Conservation (phyloP, 2,888 invertebrate genomes). For the Hipparchia semele region DNA sequence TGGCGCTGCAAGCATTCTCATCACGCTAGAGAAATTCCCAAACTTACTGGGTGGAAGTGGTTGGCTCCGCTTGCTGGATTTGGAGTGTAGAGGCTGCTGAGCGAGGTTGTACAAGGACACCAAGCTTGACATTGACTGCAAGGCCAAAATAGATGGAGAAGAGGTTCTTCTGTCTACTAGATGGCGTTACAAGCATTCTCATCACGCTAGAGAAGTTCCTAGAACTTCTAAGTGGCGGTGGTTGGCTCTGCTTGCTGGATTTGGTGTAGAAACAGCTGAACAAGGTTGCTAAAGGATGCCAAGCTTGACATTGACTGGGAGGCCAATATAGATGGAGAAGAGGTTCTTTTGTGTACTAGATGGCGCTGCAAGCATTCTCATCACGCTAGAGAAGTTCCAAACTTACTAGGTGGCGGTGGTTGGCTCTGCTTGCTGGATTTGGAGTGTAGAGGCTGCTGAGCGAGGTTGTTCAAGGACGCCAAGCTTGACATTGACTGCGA, state of each 20-base stretch:
- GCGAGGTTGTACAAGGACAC: slow-evolving; percentile 62
- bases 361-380: background rate
- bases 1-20: background rate
- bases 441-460: slow-evolving; percentile 65
- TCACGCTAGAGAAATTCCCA: background rate
- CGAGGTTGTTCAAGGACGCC: slow-evolving; percentile 74
- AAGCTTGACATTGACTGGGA: too few species aligned
- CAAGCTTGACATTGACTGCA: too few species aligned
- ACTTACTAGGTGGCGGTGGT: slow-evolving; percentile 56
- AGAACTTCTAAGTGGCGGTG: slow-evolving; percentile 56
- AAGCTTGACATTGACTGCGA: slow-evolving; percentile 70
- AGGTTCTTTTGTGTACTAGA: background rate
- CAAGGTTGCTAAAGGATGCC: slow-evolving; percentile 36
- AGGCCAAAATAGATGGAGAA: slow-evolving; percentile 67
- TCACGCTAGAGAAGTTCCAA: background rate
- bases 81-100: slow-evolving; percentile 64
- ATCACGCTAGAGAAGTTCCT: background rate
- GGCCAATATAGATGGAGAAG: background rate
- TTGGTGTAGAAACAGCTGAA: slow-evolving; percentile 66
- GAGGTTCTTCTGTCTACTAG: slow-evolving; percentile 57
- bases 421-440: slow-evolving; percentile 57
- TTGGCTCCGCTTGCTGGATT: slow-evolving; percentile 55
- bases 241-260: slow-evolving; percentile 46
- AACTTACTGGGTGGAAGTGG: slow-evolving; percentile 59
- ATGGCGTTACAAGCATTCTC: background rate